Conservation (phyloP, 1,140 invertebrate species). For the Bombus pascuorum region DNA sequence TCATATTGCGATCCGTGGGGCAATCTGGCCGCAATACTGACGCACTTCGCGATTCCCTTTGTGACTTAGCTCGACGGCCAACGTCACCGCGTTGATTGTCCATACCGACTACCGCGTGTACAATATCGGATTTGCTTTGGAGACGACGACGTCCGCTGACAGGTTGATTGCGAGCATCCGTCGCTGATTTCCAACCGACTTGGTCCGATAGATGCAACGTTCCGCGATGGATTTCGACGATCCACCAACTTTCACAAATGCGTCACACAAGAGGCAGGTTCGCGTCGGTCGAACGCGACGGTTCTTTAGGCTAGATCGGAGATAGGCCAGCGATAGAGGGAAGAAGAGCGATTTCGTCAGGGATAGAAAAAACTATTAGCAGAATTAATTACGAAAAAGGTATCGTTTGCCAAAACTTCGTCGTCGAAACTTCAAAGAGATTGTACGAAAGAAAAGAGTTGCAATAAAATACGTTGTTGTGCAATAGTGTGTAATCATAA, state of each 20-base stretch:
- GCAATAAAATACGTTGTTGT: too few relatives aligned
- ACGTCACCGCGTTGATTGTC: conserved; percentile 60
- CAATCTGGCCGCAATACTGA: conserved; percentile 58
- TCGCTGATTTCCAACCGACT: conserved; percentile 43
- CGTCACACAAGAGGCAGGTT: too few relatives aligned
- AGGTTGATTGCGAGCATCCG: conserved; percentile 59
- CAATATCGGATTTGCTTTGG: conserved; percentile 57
- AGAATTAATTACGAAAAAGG: too few relatives aligned
- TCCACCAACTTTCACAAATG: background rate
- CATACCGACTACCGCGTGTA: conserved; percentile 27
- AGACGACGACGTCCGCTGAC: conserved; percentile 42
- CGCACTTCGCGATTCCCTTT: conserved; percentile 71
- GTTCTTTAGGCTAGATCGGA: too few relatives aligned
- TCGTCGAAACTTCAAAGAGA: too few relatives aligned
- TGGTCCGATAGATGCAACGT: conserved; percentile 6
- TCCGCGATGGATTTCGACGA: background rate
- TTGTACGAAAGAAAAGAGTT: too few relatives aligned
- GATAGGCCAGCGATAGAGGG: too few relatives aligned
- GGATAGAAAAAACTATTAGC: too few relatives aligned
- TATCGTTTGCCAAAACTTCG: too few relatives aligned
- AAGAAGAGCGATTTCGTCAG: too few relatives aligned
- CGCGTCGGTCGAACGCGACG: too few relatives aligned
- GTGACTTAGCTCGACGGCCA: conserved; percentile 45
- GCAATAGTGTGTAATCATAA: too few relatives aligned
- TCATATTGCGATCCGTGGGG: conserved; percentile 29